These are phyloP conservation scores for Caracal caracal DNA, from an alignment of 2,113 vertebrate genomes.

Conservation along the genomic window DNA sequence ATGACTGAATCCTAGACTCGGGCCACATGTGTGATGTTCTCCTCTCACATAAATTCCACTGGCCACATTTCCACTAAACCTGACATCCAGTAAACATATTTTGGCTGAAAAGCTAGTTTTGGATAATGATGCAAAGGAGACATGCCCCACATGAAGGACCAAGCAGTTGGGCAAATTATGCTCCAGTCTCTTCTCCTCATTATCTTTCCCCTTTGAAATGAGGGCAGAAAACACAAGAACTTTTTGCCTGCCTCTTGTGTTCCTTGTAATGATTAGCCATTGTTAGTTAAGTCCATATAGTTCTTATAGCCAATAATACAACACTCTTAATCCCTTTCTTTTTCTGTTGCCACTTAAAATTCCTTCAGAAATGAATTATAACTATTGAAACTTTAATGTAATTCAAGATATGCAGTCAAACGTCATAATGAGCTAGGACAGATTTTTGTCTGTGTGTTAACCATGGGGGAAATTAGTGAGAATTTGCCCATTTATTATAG, in stretches of 20 bases:
- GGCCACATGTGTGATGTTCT: neutral
- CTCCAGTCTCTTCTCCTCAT: neutral
- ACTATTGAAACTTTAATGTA: slow-evolving; percentile 22
- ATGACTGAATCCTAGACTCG: neutral
- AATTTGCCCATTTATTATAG: neutral
- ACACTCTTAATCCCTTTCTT: slow-evolving; percentile 2
- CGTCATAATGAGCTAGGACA: neutral
- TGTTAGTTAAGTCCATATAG: slow-evolving; percentile 45
- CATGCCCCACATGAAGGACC: neutral
- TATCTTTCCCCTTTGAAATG: slow-evolving; percentile 22
- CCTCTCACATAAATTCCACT: neutral
- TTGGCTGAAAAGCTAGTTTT: neutral
- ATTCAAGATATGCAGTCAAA: slow-evolving; percentile 6
- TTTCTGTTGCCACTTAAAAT: slow-evolving; percentile 46
- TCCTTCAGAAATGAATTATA: slow-evolving; percentile 33
- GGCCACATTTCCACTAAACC: neutral
- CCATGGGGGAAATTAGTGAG: neutral
- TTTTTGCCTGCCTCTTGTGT: neutral
- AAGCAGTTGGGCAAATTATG: neutral
- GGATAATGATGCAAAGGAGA: slow-evolving; percentile 8
- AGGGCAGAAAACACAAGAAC: neutral
- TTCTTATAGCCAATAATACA: neutral
- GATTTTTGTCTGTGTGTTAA: slow-evolving; percentile 13
- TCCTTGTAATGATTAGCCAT: slow-evolving; percentile 8
- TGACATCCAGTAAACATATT: slow-evolving; percentile 3